A percentile compares a stretch with the other conserved stretches of the same genome.
phyloP scores from a whole-genome alignment of 2,797 vertebrate species.

The Orestias chungarensis region DNA sequence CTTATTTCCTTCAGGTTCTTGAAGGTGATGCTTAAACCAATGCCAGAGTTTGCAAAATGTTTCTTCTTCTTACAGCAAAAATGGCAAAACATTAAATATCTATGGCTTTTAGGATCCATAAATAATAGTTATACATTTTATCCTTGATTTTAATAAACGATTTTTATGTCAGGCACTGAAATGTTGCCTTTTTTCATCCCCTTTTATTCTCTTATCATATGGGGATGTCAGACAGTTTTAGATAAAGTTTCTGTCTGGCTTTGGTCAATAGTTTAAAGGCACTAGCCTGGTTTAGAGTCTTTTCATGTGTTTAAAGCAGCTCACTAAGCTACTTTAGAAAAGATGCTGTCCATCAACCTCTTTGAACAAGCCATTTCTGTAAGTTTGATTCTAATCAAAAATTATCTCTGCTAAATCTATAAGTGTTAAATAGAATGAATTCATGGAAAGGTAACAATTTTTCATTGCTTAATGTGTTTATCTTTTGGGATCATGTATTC shows the following conservation, averaged over 20 bases:
- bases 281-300: background rate
- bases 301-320: background rate
- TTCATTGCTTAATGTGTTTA: background rate
- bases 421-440: background rate
- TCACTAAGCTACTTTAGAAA: background rate
- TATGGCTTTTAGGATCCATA: background rate
- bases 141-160: background rate
- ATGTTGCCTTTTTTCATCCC: background rate
- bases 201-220: background rate
- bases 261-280: background rate
- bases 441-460: background rate
- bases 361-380: background rate
- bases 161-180: background rate
- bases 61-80: conserved; percentile 1
- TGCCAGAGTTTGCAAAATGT: conserved; percentile 24
- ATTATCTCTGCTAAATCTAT: background rate
- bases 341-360: background rate
- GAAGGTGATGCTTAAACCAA: conserved; percentile 29
- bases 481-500: background rate
- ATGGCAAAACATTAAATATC: no score
- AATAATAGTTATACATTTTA: background rate
- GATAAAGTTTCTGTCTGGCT: background rate
- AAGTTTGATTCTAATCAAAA: background rate
- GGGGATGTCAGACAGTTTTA: background rate
- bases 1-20: conserved; percentile 32